Conservation (phyloP, 2,797 vertebrate species). For the Hylomyscus alleni region DNA sequence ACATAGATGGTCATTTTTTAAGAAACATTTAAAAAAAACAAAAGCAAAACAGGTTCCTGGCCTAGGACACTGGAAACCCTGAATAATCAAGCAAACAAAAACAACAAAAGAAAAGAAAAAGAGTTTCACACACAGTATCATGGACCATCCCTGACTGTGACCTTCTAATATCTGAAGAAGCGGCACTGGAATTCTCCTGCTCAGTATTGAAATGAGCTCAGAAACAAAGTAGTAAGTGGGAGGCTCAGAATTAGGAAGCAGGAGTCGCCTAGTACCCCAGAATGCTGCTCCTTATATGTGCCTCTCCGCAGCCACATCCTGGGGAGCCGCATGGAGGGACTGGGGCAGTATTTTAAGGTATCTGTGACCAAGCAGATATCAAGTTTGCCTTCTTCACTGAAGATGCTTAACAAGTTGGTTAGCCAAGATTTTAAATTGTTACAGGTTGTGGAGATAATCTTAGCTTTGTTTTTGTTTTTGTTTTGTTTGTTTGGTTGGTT, state of each 20-base stretch:
- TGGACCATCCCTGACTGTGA: neutral
- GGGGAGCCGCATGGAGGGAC: neutral
- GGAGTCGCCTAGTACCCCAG: neutral
- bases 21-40: constrained; percentile 21
- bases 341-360: neutral
- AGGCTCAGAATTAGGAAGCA: neutral
- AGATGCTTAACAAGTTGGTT: neutral
- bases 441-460: neutral
- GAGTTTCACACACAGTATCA: neutral
- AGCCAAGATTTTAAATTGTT: constrained; percentile 10
- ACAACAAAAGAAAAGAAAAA: neutral
- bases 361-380: neutral
- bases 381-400: neutral
- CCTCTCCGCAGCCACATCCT: neutral
- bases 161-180: neutral
- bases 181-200: neutral
- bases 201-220: constrained; percentile 41
- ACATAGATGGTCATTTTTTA: neutral
- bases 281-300: neutral
- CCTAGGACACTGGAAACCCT: neutral
- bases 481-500: too few species aligned
- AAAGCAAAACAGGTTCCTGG: neutral
- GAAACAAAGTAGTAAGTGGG: neutral
- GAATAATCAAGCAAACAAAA: neutral
- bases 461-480: neutral